Evolutionary conservation across 2,888 invertebrate genomes (phyloP).

Genomic region (Stegana nigrithorax): DNA sequence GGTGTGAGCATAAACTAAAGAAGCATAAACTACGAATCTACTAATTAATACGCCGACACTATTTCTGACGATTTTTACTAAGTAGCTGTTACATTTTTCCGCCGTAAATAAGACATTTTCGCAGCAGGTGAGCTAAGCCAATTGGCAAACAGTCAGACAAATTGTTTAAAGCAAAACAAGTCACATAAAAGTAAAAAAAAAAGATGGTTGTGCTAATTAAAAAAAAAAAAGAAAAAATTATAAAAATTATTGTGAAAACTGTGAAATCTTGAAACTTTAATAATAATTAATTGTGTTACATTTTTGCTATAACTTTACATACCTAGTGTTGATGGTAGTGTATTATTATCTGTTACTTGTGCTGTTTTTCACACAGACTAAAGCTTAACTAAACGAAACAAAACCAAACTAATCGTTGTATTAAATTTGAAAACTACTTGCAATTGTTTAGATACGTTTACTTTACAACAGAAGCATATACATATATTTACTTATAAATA

Average conservation of each 20-base stretch:
- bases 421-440: constrained; percentile 26
- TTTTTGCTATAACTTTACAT: constrained; percentile 37
- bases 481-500: constrained; percentile 33
- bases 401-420: constrained; percentile 13
- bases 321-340: too few relatives aligned
- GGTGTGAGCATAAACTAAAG: not conserved
- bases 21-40: constrained; percentile 2
- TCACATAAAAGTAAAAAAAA: constrained; percentile 23
- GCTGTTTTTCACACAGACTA: constrained; percentile 24
- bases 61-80: constrained; percentile 13
- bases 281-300: constrained; percentile 35
- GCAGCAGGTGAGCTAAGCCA: not conserved
- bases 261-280: constrained; percentile 14
- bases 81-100: not conserved
- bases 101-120: not conserved
- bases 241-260: constrained; percentile 29
- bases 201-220: constrained; percentile 54
- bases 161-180: not conserved
- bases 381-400: constrained; percentile 16
- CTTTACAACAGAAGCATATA: too few relatives aligned
- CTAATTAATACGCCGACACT: constrained; percentile 3
- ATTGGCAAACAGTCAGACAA: not conserved
- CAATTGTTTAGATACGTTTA: constrained; percentile 16
- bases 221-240: constrained; percentile 18
- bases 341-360: constrained; percentile 28